Base-by-base conservation (phyloP, 2,797 vertebrate genomes). In the Taenioides sp. region DNA sequence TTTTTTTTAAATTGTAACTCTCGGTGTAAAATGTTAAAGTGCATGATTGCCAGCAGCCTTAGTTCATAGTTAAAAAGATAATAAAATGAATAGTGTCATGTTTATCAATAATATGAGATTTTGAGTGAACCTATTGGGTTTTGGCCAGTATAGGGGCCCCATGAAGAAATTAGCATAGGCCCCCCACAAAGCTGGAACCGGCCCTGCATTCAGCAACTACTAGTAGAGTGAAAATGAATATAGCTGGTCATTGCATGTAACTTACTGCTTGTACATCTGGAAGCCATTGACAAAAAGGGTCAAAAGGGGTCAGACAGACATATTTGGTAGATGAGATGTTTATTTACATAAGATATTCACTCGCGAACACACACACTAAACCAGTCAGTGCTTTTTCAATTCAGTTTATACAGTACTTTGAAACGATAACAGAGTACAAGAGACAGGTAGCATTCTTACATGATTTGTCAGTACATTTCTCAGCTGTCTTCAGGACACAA, bases 351-450 rank as follows among this genome's bases (percentile, higher is more conserved):
- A 83, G 75, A 67, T 58, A 80, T 57, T 79, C 66, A 64, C 47
- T 40, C 66, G 14, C 50, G 12, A 40, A 49, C 63, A 49, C 55
- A 47, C 11, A 71, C 49, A 27, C 72, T 4, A 22, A 64, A 76
- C 49, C 69, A 27, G 66, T 89, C 85, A 91, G 87, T 91, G 89
- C 85, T 84, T 82, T 86, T 37, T 49, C 67, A 58, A 63, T 84
- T 76, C 34, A 82, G 65, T 14, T 37, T 25, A 59, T 80, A 89
- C 83, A 88, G 87, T 81, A 86, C 83, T 72, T 76, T 69, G 73
- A 62, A 62, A 37, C 71, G 75, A 75, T 67, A 60, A 80, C 50
- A 80, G 31, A 81, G 69, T 66, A 83, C 67, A 64, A 43, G 11
- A 81, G 70, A 80, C 57, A 74, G 72, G 65, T 72, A 79, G 67